Base-by-base conservation (phyloP, 2,797 vertebrate genomes). In the Etheostoma perlongum region DNA sequence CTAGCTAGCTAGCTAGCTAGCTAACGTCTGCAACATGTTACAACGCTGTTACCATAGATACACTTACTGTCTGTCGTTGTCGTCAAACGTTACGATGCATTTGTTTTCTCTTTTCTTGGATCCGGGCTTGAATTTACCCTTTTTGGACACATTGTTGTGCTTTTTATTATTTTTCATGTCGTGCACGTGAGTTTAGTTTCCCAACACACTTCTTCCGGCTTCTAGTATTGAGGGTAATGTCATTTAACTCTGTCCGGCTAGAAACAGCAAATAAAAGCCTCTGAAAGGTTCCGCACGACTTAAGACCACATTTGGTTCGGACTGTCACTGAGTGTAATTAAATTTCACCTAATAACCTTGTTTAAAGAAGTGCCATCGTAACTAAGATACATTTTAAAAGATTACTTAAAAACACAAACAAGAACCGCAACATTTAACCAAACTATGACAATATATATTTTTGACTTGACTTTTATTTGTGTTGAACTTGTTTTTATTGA, bases 31-130 rank as follows among this genome's bases (percentile, higher is more conserved):
- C 4, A 2, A 18, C 0, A n/a, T 8, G 15, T 9, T 15, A 33
- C 42, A 4, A 14, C 33, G 2, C 14, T 0, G 10, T 54, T 58
- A 14, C 27, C 25, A 19, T 1, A 1, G 1, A 8, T 4, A 10
- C 4, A 93, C 95, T 94, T 87, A 95, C 95, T 94, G 79, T 87
- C 95, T 88, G 23, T 92, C 92, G 46, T 91, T 82, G 51, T 95
- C 95, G 63, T 95, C 89, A 78, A 95, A 96, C 84, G 42, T 90
- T 0, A 96, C 63, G 30, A 95, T 47, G 53, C 90, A 91, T 72
- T 95, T 96, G 16, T 91, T 92, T 65, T 93, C 88, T 67, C 93
- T 89, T 30, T 81, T 93, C 78, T 94, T 95, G 4, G 81, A 91
- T 1, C 93, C 93, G 0, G 90, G 83, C 61, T 92, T 95, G 10